phyloP scores from a whole-genome alignment of 2,113 vertebrate species.

The Cyprichromis sp. region DNA sequence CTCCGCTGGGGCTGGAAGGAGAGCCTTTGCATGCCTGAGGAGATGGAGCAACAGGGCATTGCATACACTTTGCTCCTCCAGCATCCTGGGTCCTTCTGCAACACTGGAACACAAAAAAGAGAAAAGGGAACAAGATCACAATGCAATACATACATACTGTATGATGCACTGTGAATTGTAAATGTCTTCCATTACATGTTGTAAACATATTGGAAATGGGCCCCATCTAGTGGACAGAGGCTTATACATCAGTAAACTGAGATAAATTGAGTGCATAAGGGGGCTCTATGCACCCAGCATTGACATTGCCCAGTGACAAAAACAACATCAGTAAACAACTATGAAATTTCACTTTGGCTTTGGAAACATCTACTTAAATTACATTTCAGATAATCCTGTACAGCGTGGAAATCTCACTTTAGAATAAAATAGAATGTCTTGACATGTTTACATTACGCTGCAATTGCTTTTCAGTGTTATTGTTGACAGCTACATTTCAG shows the following conservation, averaged over 20 bases:
- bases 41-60: constrained; percentile 56
- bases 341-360: neutral
- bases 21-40: constrained; percentile 19
- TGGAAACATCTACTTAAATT: neutral
- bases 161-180: neutral
- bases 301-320: neutral
- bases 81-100: constrained; percentile 46
- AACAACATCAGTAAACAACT: neutral
- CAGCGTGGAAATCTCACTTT: neutral
- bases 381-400: neutral
- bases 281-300: neutral
- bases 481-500: neutral
- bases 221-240: constrained; percentile 41
- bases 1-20: neutral
- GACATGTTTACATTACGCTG: neutral
- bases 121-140: neutral
- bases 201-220: neutral
- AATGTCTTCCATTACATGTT: neutral
- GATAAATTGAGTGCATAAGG: neutral
- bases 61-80: constrained; percentile 58
- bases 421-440: neutral
- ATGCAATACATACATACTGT: neutral
- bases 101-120: constrained; percentile 29
- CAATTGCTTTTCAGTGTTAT: neutral
- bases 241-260: neutral